Evolutionary conservation across 2,888 invertebrate genomes (phyloP).

Genomic region (Peribatodes rhomboidaria): DNA sequence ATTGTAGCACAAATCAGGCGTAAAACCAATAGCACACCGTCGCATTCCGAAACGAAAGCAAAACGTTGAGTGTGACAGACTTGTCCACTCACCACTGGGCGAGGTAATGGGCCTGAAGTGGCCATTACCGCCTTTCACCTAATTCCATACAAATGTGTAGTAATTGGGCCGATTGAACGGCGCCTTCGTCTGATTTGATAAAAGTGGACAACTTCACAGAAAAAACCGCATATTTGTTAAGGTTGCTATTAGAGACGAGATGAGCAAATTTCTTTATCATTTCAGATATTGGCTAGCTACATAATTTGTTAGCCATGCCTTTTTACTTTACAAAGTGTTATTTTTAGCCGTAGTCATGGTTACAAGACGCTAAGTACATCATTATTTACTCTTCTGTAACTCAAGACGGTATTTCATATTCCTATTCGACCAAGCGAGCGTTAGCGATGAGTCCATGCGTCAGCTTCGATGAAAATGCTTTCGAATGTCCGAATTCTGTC

Average conservation of each 20-base stretch:
- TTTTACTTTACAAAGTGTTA: too few species aligned
- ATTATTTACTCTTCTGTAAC: too few species aligned
- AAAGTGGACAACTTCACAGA: conserved; percentile 1
- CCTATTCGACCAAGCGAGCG: too few species aligned
- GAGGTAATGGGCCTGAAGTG: conserved; percentile 71
- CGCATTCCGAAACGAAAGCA: conserved; percentile 52
- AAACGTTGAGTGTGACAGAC: conserved; percentile 61
- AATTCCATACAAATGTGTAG: conserved; percentile 55
- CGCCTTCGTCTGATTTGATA: conserved; percentile 42
- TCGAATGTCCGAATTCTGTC: too few species aligned
- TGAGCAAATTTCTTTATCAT: too few species aligned
- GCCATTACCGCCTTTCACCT: conserved; percentile 74
- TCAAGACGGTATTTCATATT: too few species aligned
- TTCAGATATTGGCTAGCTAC: too few species aligned
- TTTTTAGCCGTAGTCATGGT: too few species aligned
- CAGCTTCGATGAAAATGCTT: too few species aligned
- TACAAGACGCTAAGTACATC: too few species aligned
- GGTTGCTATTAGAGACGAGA: not conserved
- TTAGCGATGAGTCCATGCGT: too few species aligned
- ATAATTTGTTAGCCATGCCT: too few species aligned
- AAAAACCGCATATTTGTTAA: not conserved
- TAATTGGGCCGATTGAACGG: conserved; percentile 46
- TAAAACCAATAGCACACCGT: conserved; percentile 46
- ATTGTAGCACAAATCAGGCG: conserved; percentile 34
- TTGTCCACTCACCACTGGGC: conserved; percentile 62